Conservation (phyloP, 64 coral and sea anemone species). For the Porites australiensis region DNA sequence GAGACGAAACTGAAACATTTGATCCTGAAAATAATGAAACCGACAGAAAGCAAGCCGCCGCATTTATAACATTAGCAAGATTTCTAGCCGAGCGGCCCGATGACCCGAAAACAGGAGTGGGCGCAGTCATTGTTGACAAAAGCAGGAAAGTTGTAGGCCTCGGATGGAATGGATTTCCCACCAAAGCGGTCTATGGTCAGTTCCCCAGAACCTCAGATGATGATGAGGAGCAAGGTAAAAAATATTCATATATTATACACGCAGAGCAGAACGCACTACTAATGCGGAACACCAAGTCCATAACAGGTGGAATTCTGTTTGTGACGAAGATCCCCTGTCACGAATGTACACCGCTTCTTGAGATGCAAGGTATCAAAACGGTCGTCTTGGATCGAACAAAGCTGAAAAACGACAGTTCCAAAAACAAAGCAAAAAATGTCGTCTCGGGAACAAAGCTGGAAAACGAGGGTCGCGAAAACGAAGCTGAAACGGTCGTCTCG, state of each 20-base stretch:
- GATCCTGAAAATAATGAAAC: not conserved
- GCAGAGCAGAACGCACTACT: constrained; percentile 82
- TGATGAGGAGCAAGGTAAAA: not conserved
- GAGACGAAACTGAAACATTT: too few species aligned
- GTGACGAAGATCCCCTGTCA: constrained; percentile 63
- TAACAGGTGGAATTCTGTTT: constrained; percentile 43
- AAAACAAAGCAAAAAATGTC: too few species aligned
- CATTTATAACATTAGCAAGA: constrained; percentile 44
- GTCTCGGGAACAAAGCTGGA: too few species aligned
- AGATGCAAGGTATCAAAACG: constrained; percentile 41
- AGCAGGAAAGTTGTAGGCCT: constrained; percentile 16
- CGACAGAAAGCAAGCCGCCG: not conserved
- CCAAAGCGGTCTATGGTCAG: constrained; percentile 61
- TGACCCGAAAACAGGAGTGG: constrained; percentile 69
- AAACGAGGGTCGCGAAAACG: too few species aligned
- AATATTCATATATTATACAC: constrained; percentile 75
- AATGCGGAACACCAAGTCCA: constrained; percentile 43
- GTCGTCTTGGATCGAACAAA: not conserved
- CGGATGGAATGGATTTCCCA: constrained; percentile 67
- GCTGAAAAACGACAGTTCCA: not conserved
- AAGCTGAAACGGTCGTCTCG: too few species aligned
- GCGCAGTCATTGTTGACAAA: constrained; percentile 31
- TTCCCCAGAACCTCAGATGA: constrained; percentile 47
- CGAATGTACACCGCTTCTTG: constrained; percentile 63
- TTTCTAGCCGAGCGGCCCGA: constrained; percentile 57